phyloP scores from a whole-genome alignment of 23 tunicate genomes.

The Ascidia mentula region DNA sequence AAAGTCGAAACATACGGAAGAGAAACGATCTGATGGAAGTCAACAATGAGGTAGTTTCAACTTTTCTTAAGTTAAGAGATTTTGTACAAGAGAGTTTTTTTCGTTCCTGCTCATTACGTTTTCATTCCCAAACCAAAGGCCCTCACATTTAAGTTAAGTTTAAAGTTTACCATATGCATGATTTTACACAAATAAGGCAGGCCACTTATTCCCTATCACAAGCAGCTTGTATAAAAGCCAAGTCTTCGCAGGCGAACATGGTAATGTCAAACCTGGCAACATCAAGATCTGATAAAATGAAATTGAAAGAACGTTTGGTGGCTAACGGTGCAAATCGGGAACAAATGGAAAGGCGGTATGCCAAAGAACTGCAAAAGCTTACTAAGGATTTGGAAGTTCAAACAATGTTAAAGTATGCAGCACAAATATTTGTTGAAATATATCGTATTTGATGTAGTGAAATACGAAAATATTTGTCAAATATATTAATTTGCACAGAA shows the following conservation, averaged over 20 bases:
- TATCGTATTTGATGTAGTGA: not conserved
- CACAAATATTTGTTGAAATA: not conserved
- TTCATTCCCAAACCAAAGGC: too few species aligned
- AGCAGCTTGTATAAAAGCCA: too few species aligned
- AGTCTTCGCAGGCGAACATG: conserved; percentile 15
- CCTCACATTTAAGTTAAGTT: too few species aligned
- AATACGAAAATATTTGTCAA: not conserved
- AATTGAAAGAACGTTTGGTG: conserved; percentile 25
- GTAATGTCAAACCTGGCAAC: conserved; percentile 16
- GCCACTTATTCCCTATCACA: too few species aligned
- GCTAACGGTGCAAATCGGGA: not conserved
- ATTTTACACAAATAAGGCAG: too few species aligned
- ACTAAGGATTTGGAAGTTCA: not conserved
- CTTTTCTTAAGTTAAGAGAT: too few species aligned
- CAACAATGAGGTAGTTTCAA: conserved; percentile 14
- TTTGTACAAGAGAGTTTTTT: too few species aligned
- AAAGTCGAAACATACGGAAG: not conserved
- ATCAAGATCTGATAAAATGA: conserved; percentile 21
- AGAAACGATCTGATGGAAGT: not conserved
- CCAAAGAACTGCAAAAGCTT: not conserved
- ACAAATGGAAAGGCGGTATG: conserved; percentile 25
- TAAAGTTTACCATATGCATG: too few species aligned
- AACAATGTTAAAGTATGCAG: not conserved
- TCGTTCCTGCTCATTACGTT: too few species aligned
- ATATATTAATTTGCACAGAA: too few species aligned